phyloP scores from a whole-genome alignment of 1,140 invertebrate species.

The Liolophura sinensis region DNA sequence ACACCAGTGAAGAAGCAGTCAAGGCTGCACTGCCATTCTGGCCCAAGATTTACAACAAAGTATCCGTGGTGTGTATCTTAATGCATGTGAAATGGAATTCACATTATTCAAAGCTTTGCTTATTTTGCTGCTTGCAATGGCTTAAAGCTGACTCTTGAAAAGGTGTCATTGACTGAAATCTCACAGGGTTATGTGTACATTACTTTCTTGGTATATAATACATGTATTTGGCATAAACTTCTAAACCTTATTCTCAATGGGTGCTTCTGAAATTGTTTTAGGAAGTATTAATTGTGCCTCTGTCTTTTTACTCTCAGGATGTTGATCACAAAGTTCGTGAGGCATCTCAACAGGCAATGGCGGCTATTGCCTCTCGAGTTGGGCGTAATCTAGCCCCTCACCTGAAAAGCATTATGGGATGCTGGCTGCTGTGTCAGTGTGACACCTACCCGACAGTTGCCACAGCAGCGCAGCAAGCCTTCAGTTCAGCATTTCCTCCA shows the following conservation, averaged over 20 bases:
- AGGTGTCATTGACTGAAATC: no score
- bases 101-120: background rate
- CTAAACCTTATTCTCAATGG: no score
- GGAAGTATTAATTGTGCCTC: background rate
- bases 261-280: no score
- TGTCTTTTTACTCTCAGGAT: constrained; percentile 62
- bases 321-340: constrained; percentile 79
- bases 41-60: constrained; percentile 74
- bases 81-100: no score
- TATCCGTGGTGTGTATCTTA: constrained; percentile 63
- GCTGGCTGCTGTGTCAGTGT: constrained; percentile 72
- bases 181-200: no score
- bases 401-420: constrained; percentile 72
- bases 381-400: constrained; percentile 76
- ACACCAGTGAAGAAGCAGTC: constrained; percentile 64
- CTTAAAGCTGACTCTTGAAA: background rate
- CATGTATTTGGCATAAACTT: no score
- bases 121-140: background rate
- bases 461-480: constrained; percentile 71
- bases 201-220: no score
- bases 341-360: constrained; percentile 65
- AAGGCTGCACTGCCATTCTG: constrained; percentile 75
- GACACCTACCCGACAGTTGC: constrained; percentile 82
- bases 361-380: constrained; percentile 68
- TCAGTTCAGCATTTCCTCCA: constrained; percentile 70